Evolutionary conservation across 2,797 vertebrate species (phyloP), one percentile per base, ranked within the genome.

Genomic region (Choloepus didactylus): DNA sequence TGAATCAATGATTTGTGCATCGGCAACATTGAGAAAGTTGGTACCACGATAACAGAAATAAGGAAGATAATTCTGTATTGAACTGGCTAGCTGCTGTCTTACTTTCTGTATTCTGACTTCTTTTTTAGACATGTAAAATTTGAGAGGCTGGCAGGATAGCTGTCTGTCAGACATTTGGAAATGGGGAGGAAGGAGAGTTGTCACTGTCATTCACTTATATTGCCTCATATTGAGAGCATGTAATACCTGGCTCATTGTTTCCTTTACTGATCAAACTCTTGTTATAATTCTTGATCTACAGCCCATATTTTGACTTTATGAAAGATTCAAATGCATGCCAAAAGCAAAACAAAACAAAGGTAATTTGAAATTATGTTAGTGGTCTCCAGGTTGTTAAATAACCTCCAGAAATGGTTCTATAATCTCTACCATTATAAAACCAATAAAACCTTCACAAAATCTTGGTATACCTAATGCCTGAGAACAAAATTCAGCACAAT

Each of bases 361-460:
- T 84, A 49, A 46, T 72, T 87, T 91, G 79, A 94, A 87, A 82
- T 77, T 92, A 77, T 4, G 2, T 76, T 67, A 6, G 12, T 51
- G 19, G 29, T 85, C 67, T 85, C 82, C 73, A 76, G 29, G 35
- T 87, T 66, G 29, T 88, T 85, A 44, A 27, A 66, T 38, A 81
- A 49, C 56, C 56, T 83, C 46, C 25, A 46, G 25, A 82, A 84
- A 84, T 80, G 11, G 44, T 62, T 81, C 21, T 75, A 0, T 69
- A 76, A 46, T 90, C 46, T 38, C 29, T 70, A 0, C 44, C 21
- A 66, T 70, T 83, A 56, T 49, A 82, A 92, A 93, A 91, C 25
- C 38, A 41, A 41, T 70, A 79, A 91, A 85, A 60, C 77, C 38
- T 91, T 69, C 76, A 75, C 46, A 80, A 49, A 70, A 25, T 87